These are phyloP conservation scores for Plutomurus gul DNA, from an alignment of 1,140 invertebrate species.

Conservation along the genomic window DNA sequence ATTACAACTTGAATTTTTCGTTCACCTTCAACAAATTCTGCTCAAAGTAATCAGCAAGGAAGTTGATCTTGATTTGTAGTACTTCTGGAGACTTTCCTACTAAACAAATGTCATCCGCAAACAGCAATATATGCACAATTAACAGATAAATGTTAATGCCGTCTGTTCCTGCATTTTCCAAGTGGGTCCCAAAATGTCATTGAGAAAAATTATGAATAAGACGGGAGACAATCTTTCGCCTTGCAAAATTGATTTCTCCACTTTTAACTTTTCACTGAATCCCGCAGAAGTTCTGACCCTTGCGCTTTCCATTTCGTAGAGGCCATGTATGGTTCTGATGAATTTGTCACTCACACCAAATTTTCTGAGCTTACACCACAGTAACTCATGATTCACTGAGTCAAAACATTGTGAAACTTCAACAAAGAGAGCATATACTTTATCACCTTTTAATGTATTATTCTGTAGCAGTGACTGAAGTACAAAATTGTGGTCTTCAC, in stretches of 20 bases:
- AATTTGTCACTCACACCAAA: slow-evolving; percentile 31
- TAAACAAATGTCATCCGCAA: slow-evolving; percentile 38
- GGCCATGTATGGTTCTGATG: not conserved
- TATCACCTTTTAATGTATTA: not conserved
- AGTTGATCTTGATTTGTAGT: slow-evolving; percentile 40
- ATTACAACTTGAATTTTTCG: not conserved
- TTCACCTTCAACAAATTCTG: not conserved
- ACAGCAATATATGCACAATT: not conserved
- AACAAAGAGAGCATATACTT: slow-evolving; percentile 41
- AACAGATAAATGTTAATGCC: not conserved
- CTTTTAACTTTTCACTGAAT: not conserved
- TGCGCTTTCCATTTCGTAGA: slow-evolving; percentile 10
- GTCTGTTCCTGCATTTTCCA: not conserved
- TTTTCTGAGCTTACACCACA: slow-evolving; percentile 36
- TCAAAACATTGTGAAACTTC: slow-evolving; percentile 41
- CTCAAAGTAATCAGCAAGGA: not conserved
- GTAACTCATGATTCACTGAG: not conserved
- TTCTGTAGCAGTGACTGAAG: not conserved
- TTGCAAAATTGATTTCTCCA: slow-evolving; percentile 37
- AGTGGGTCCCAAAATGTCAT: not conserved
- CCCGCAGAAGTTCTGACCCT: not conserved
- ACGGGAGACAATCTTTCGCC: slow-evolving; percentile 32
- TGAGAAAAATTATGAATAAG: slow-evolving; percentile 35
- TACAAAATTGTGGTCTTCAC: not conserved
- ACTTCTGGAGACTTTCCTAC: not conserved